Conservation (phyloP, 2,113 vertebrate genomes). For the Nestor notabilis region DNA sequence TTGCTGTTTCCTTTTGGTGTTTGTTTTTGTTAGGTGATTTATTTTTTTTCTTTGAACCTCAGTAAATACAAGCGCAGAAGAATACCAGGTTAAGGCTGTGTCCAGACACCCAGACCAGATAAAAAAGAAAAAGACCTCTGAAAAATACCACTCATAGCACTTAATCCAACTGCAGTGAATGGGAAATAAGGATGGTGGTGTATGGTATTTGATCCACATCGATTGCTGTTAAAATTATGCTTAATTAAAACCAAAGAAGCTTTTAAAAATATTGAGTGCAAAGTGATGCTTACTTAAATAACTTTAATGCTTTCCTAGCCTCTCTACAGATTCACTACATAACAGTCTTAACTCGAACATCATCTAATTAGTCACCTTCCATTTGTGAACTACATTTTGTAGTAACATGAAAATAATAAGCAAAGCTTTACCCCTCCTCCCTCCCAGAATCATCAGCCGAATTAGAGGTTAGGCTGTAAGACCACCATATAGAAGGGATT, state of each 20-base stretch:
- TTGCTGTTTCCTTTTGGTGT: background rate
- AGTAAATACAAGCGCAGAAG: background rate
- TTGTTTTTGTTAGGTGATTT: background rate
- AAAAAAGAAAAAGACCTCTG: background rate
- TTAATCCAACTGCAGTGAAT: background rate
- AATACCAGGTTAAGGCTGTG: background rate
- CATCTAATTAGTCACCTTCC: background rate
- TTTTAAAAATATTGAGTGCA: background rate
- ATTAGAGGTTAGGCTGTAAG: constrained; percentile 2
- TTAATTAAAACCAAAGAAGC: constrained; percentile 37
- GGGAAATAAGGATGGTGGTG: background rate
- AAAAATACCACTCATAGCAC: background rate
- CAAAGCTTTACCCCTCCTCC: background rate
- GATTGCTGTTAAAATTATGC: background rate
- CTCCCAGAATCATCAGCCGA: background rate
- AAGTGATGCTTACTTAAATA: background rate
- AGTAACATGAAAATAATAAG: background rate
- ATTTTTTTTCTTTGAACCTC: background rate
- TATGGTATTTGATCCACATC: background rate
- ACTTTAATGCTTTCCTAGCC: background rate
- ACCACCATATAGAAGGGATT: background rate
- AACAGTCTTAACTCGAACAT: background rate
- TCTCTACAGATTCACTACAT: background rate
- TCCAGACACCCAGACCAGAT: background rate
- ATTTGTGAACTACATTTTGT: background rate